phyloP scores from a whole-genome alignment of 1,140 invertebrate genomes.

The Bombus superbus region DNA sequence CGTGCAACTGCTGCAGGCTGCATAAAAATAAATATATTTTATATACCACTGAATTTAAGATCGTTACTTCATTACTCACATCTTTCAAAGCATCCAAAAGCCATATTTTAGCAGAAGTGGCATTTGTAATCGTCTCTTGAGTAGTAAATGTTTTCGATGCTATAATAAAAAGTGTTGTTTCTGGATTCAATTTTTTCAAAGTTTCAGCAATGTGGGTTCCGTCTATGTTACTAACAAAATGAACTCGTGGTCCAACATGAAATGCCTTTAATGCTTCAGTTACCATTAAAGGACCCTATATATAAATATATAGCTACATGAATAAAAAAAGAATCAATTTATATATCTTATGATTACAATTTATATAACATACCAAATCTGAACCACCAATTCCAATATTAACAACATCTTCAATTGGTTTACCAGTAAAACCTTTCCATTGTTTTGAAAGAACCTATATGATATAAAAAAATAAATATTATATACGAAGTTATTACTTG shows the following conservation, averaged over 20 bases:
- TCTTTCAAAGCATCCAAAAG: constrained; percentile 94
- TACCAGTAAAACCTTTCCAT: constrained; percentile 96
- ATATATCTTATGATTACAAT: constrained; percentile 21
- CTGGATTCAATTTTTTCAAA: constrained; percentile 94
- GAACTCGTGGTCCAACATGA: constrained; percentile 93
- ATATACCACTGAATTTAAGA: neutral
- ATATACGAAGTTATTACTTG: constrained; percentile 33
- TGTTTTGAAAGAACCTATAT: constrained; percentile 86
- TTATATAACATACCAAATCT: constrained; percentile 88
- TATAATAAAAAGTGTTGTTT: constrained; percentile 98
- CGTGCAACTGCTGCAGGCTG: constrained; percentile 94
- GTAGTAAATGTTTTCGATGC: constrained; percentile 99
- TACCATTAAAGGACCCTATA: constrained; percentile 97
- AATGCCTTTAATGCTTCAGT: constrained; percentile 98
- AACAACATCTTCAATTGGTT: constrained; percentile 98
- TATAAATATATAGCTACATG: constrained; percentile 50
- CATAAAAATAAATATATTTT: constrained; percentile 59
- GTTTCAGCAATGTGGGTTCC: constrained; percentile 98
- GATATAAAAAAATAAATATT: constrained; percentile 62
- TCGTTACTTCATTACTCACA: constrained; percentile 84
- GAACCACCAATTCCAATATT: constrained; percentile 99
- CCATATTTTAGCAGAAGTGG: constrained; percentile 98
- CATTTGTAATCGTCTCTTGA: constrained; percentile 99
- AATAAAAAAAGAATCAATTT: constrained; percentile 48
- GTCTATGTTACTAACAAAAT: constrained; percentile 99